Evolutionary conservation across 2,797 vertebrate species (phyloP).

Genomic region (Ispidina picta): DNA sequence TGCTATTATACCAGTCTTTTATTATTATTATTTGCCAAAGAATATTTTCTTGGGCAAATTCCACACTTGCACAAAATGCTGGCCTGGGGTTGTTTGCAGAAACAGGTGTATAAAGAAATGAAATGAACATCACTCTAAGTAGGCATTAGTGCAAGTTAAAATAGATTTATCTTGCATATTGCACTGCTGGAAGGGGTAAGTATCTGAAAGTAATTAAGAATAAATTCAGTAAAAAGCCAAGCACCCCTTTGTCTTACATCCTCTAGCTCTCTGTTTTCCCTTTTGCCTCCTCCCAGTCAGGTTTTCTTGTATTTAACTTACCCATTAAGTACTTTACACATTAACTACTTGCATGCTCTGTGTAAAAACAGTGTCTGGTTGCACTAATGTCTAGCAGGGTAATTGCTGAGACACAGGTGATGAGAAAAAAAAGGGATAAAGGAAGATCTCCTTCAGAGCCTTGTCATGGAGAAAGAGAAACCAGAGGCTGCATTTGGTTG

Average conservation of each 20-base stretch:
- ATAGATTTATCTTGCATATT: background rate
- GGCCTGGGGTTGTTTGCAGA: background rate
- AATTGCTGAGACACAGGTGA: too few relatives aligned
- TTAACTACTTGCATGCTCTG: background rate
- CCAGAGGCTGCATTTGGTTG: background rate
- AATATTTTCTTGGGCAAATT: conserved; percentile 22
- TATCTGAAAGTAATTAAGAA: conserved; percentile 7
- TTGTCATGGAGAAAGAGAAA: background rate
- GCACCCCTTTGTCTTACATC: background rate
- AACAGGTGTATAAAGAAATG: background rate
- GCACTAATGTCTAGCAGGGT: too few relatives aligned
- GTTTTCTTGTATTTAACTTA: background rate
- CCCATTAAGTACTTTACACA: background rate
- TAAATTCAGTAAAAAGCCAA: background rate
- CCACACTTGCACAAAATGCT: background rate
- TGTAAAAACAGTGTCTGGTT: too few relatives aligned
- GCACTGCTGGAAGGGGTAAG: background rate
- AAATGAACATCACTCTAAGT: background rate
- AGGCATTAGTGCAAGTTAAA: background rate
- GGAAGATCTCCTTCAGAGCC: background rate
- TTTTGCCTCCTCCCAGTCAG: background rate
- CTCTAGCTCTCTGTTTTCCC: background rate
- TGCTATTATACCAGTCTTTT: background rate
- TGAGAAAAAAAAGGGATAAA: background rate
- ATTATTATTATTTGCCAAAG: background rate